Evolutionary conservation across 2,888 invertebrate genomes (phyloP), one percentile per base, ranked within the genome.

Genomic region (Rhorus exstirpatorius): DNA sequence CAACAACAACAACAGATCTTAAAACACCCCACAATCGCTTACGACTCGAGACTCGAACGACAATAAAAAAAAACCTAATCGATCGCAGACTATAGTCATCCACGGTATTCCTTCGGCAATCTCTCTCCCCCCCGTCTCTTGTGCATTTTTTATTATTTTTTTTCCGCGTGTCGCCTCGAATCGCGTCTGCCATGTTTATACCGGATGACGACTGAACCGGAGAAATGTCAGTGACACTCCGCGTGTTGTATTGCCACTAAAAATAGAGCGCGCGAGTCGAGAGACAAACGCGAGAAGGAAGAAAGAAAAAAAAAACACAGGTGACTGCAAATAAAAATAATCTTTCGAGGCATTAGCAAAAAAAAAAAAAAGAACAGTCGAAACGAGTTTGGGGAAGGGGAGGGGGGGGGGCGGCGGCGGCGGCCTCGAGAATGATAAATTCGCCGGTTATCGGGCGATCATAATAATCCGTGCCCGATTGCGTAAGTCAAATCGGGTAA

Each of bases 181-280:
- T 44, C 31, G n/a, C 49, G 49, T 70, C 55, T 24, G 76, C 71
- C 21, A 76, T 76, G 71, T n/a, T 72, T 81, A 6, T 31, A 67
- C 53, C 71, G 19, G 51, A 68, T 19, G 65, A 65, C 49, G 38
- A 58, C 10, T n/a, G n/a, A n/a, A n/a, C n/a, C n/a, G n/a, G 51
- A 31, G 60, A 77, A 81, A 81, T 74, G 78, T 81, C 81, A 78
- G 67, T 74, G 53, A 46, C 68, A 63, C 60, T 44, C 58, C 65
- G 72, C 81, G 77, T 51, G 41, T 63, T 61, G 14, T 31, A 14
- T 61, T 35, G 26, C 38, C 55, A 38, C 44, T 60, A 17, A 44
- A 77, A 49, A 68, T 44, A 26, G 2, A 38, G 14, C 31, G 49
- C 44, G 44, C 49, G 35, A 31, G 6, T 31, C 44, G 49, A n/a